These are phyloP conservation scores for Urocolius indicus DNA, from an alignment of 2,113 vertebrate genomes.

Conservation along the genomic window DNA sequence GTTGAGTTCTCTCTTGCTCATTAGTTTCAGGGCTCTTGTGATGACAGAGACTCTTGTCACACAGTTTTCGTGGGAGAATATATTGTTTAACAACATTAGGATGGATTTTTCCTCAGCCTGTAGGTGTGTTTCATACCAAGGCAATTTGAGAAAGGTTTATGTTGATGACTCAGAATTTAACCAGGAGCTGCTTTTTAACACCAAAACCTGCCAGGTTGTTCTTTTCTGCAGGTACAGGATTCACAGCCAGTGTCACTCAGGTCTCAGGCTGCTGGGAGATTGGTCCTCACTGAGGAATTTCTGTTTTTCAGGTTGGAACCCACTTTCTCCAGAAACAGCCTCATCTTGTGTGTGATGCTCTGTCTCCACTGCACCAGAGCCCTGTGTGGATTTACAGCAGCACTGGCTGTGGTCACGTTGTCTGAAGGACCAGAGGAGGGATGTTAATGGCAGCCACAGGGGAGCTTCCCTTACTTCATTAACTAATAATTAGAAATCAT, in stretches of 20 bases:
- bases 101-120: background rate
- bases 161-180: background rate
- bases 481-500: background rate
- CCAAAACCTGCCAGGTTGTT: background rate
- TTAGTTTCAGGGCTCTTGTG: background rate
- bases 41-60: background rate
- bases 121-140: background rate
- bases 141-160: background rate
- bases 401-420: background rate
- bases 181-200: background rate
- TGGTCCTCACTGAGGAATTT: background rate
- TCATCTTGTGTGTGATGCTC: accelerated
- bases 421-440: too few species aligned
- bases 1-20: background rate
- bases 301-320: background rate
- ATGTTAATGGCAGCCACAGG: background rate
- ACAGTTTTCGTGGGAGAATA: background rate
- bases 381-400: accelerated
- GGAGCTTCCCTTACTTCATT: background rate
- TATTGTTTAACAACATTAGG: background rate
- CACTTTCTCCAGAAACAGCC: background rate
- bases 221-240: background rate
- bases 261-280: background rate
- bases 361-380: too few species aligned
- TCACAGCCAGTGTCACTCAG: background rate